Evolutionary conservation across 1,140 invertebrate species (phyloP).

Genomic region (Eurytemora carolleeae): DNA sequence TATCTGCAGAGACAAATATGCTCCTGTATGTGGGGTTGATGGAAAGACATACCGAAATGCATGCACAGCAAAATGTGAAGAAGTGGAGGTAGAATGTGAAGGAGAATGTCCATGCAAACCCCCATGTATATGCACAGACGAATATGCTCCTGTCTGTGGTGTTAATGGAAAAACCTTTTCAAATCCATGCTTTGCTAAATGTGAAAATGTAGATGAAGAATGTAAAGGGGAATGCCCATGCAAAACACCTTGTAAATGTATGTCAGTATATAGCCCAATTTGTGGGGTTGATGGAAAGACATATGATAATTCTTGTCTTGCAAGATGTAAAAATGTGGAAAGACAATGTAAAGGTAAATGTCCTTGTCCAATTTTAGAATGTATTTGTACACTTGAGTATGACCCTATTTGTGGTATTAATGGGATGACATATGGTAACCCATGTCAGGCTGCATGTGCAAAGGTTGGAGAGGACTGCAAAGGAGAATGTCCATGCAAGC

Average conservation of each 20-base stretch:
- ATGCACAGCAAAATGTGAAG: constrained; percentile 25
- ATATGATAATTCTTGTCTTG: constrained; percentile 24
- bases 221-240: neutral
- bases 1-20: constrained; percentile 51
- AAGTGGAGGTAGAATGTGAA: neutral
- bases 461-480: neutral
- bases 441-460: constrained; percentile 2
- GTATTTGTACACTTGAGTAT: constrained; percentile 1
- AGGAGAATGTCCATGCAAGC: neutral
- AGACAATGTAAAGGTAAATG: neutral
- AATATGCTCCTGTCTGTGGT: constrained; percentile 21
- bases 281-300: constrained; percentile 34
- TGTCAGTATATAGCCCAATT: constrained; percentile 30
- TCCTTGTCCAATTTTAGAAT: neutral
- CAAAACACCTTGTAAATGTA: constrained; percentile 33
- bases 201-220: neutral
- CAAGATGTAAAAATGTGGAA: neutral
- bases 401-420: constrained; percentile 15
- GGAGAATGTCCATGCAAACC: neutral
- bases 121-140: neutral
- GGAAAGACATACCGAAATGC: constrained; percentile 43
- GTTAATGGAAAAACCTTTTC: constrained; percentile 25
- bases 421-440: constrained; percentile 16
- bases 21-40: constrained; percentile 45
- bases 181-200: constrained; percentile 23